These are phyloP conservation scores for Rhopalosiphum nymphaeae DNA, from an alignment of 2,888 invertebrate genomes.

Conservation along the genomic window DNA sequence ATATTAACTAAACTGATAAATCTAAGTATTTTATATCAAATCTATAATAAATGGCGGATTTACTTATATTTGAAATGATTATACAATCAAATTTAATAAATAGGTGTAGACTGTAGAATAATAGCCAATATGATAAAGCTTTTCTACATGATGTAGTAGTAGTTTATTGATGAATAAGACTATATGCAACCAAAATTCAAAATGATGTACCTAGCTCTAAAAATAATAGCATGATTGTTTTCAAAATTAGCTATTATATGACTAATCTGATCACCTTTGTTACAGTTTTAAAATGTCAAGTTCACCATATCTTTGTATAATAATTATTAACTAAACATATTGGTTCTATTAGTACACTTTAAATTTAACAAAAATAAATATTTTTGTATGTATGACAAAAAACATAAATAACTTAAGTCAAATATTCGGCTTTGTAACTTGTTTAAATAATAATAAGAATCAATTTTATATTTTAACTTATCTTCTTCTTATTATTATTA, in stretches of 20 bases:
- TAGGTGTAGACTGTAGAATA: neutral
- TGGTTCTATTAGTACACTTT: neutral
- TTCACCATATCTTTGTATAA: neutral
- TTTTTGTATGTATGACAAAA: neutral
- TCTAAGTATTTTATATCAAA: neutral
- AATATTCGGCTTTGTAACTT: neutral
- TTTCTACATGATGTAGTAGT: neutral
- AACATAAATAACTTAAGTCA: neutral
- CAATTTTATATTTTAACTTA: neutral
- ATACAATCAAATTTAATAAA: neutral
- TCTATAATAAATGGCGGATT: neutral
- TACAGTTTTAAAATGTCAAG: neutral
- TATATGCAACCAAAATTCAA: neutral
- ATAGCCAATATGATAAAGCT: neutral
- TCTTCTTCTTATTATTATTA: neutral
- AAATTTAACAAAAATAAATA: neutral
- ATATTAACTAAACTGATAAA: neutral
- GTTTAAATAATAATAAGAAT: neutral
- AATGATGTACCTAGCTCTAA: neutral
- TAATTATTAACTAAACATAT: neutral
- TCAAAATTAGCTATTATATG: neutral
- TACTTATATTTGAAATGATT: neutral
- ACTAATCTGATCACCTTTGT: neutral
- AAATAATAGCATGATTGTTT: neutral
- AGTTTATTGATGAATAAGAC: neutral